Evolutionary conservation across 2,888 invertebrate species (phyloP).

Genomic region (Drosophila dives): DNA sequence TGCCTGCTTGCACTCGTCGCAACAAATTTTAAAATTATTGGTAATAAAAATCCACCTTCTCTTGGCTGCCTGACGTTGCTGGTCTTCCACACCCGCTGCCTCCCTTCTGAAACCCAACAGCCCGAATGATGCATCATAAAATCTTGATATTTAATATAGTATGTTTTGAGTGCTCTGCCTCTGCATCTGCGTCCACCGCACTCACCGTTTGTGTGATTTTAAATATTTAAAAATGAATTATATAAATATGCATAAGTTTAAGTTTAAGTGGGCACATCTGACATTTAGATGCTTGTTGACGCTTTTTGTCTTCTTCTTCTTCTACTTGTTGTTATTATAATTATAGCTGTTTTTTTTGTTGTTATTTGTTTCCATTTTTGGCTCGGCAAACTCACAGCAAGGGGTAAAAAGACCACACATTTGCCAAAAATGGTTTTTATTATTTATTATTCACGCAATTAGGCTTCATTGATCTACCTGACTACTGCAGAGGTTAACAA

Average conservation of each 20-base stretch:
- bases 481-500: slow-evolving; percentile 17
- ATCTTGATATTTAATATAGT: slow-evolving; percentile 75
- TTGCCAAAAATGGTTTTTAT: slow-evolving; percentile 52
- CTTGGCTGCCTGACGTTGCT: slow-evolving; percentile 1
- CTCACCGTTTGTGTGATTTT: slow-evolving; percentile 48
- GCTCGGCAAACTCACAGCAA: slow-evolving; percentile 24
- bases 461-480: slow-evolving; percentile 59
- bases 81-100: background rate
- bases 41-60: slow-evolving; percentile 78
- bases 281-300: slow-evolving; percentile 60
- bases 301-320: background rate
- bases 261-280: slow-evolving; percentile 73
- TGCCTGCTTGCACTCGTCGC: slow-evolving; percentile 73
- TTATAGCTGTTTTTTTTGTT: background rate
- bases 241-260: slow-evolving; percentile 77
- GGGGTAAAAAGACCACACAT: slow-evolving; percentile 45
- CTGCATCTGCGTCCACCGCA: background rate
- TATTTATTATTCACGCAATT: slow-evolving; percentile 65
- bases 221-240: slow-evolving; percentile 77
- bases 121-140: slow-evolving; percentile 69
- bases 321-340: slow-evolving; percentile 2
- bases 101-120: background rate
- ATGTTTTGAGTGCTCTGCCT: slow-evolving; percentile 57
- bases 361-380: slow-evolving; percentile 4
- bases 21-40: slow-evolving; percentile 77